Conservation (phyloP, 2,888 invertebrate genomes). For the Archips xylosteana region DNA sequence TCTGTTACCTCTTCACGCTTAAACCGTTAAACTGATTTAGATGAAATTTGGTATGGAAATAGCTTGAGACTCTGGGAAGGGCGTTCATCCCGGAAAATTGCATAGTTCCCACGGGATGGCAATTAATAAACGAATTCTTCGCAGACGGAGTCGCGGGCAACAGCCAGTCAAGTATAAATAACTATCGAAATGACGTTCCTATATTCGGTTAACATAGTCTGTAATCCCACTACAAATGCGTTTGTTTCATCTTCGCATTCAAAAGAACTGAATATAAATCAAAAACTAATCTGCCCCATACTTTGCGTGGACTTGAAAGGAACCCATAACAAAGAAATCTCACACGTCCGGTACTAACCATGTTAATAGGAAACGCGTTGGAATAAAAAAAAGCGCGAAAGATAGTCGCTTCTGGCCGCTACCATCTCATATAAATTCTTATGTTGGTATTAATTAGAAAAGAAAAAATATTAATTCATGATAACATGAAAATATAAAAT, state of each 20-base stretch:
- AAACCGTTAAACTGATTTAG: too few relatives aligned
- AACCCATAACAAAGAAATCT: constrained; percentile 59
- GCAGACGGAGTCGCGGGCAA: too few relatives aligned
- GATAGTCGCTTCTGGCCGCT: background rate
- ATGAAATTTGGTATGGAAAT: too few relatives aligned
- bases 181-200: background rate
- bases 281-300: constrained; percentile 61
- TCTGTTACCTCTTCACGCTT: too few relatives aligned
- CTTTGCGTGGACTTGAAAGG: constrained; percentile 52
- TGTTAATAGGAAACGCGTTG: constrained; percentile 55
- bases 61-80: too few relatives aligned
- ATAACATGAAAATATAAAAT: too few relatives aligned
- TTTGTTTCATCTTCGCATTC: constrained; percentile 51
- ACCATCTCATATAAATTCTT: background rate
- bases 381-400: background rate
- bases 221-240: constrained; percentile 48
- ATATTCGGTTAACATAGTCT: background rate
- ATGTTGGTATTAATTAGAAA: too few relatives aligned
- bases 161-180: background rate
- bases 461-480: too few relatives aligned
- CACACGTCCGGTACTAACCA: constrained; percentile 48
- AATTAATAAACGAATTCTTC: too few relatives aligned
- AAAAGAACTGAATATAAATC: constrained; percentile 59
- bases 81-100: too few relatives aligned
- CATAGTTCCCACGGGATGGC: too few relatives aligned